Evolutionary conservation across 1,140 invertebrate species (phyloP).

Genomic region (Megathymus violae): DNA sequence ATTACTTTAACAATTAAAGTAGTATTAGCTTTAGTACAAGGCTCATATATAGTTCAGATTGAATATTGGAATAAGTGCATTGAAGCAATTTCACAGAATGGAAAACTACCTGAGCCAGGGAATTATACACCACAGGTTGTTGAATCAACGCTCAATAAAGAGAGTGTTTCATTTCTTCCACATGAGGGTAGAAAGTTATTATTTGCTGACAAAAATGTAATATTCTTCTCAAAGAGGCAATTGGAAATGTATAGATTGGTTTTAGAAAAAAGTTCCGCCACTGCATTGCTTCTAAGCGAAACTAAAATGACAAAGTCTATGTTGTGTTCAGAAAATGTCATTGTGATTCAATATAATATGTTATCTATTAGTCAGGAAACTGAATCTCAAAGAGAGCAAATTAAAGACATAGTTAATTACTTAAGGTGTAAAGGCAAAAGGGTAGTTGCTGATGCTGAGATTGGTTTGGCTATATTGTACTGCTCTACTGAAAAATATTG

Average conservation of each 20-base stretch:
- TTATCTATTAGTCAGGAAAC: slow-evolving; percentile 72
- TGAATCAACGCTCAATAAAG: slow-evolving; percentile 84
- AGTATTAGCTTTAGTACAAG: slow-evolving; percentile 86
- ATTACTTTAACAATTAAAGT: slow-evolving; percentile 88
- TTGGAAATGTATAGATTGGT: slow-evolving; percentile 82
- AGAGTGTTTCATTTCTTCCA: slow-evolving; percentile 83
- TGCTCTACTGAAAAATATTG: slow-evolving; percentile 86
- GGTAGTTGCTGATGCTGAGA: slow-evolving; percentile 86
- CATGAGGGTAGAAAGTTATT: slow-evolving; percentile 80
- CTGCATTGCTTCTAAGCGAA: slow-evolving; percentile 72
- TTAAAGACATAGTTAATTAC: slow-evolving; percentile 74
- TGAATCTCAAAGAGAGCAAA: slow-evolving; percentile 72
- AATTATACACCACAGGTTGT: slow-evolving; percentile 83
- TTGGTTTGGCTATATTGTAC: slow-evolving; percentile 87
- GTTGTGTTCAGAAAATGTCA: slow-evolving; percentile 71
- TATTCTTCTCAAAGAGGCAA: slow-evolving; percentile 86
- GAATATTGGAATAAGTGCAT: slow-evolving; percentile 85
- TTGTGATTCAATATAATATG: slow-evolving; percentile 82
- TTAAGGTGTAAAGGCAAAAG: slow-evolving; percentile 83
- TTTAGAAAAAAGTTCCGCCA: slow-evolving; percentile 72
- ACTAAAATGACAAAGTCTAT: slow-evolving; percentile 76
- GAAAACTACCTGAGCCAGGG: slow-evolving; percentile 78
- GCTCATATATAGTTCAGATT: slow-evolving; percentile 86
- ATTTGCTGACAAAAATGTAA: slow-evolving; percentile 85
- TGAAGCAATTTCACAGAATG: slow-evolving; percentile 70